Conservation (phyloP, 2,888 invertebrate species). For the Nebria salina region DNA sequence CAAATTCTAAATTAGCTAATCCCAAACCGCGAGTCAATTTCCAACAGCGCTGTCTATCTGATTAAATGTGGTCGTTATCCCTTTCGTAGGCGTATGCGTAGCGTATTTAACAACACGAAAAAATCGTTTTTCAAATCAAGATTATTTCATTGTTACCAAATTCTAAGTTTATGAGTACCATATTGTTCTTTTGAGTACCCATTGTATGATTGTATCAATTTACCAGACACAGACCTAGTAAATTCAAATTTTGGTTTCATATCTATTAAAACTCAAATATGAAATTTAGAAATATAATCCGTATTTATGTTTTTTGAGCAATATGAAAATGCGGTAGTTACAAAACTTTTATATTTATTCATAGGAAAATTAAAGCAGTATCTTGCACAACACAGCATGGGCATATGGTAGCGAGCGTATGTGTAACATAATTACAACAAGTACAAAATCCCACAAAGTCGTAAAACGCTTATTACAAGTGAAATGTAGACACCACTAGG, state of each 20-base stretch:
- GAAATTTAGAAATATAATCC: no score
- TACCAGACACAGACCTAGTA: no score
- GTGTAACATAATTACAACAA: slow-evolving; percentile 1
- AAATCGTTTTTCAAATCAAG: neutral
- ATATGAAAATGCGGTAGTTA: neutral
- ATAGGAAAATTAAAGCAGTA: neutral
- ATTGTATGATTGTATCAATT: no score
- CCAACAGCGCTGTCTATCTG: slow-evolving; percentile 36
- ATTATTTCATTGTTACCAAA: neutral
- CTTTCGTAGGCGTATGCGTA: neutral
- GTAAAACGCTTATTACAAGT: slow-evolving; percentile 39
- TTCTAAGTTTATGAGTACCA: neutral
- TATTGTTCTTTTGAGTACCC: neutral
- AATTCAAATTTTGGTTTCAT: no score
- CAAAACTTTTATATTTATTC: neutral
- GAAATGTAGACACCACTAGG: slow-evolving; percentile 21
- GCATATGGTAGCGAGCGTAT: neutral
- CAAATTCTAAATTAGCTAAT: slow-evolving; percentile 43
- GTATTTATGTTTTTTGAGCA: neutral
- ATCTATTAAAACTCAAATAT: no score
- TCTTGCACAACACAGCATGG: neutral
- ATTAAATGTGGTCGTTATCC: slow-evolving; percentile 30
- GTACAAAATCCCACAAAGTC: slow-evolving; percentile 12
- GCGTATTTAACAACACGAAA: neutral
- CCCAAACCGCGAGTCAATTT: slow-evolving; percentile 40